Evolutionary conservation across 2,797 vertebrate species (phyloP).

Genomic region (Pipistrellus pygmaeus): DNA sequence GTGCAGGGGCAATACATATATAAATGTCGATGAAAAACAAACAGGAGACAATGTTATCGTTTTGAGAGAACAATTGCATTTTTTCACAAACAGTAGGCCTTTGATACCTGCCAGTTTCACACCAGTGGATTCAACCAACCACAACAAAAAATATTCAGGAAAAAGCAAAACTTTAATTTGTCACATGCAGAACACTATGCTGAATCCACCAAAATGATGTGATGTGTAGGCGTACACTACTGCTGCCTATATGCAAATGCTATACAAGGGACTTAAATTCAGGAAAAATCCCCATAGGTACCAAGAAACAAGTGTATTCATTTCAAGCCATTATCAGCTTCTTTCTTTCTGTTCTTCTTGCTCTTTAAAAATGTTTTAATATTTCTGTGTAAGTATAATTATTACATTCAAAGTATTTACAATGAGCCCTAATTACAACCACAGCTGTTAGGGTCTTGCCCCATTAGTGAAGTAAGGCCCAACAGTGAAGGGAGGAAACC

Average conservation of each 20-base stretch:
- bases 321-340: slow-evolving; percentile 2
- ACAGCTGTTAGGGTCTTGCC: neutral
- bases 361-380: neutral
- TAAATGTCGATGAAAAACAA: neutral
- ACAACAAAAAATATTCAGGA: neutral
- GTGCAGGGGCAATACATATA: rapidly evolving
- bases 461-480: neutral
- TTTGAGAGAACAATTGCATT: neutral
- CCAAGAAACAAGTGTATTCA: neutral
- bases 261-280: neutral
- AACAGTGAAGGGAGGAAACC: neutral
- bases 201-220: neutral
- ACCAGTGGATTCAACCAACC: neutral
- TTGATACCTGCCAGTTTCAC: neutral
- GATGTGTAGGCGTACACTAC: neutral
- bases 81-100: neutral
- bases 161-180: neutral
- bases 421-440: neutral
- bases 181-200: neutral
- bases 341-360: neutral
- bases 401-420: neutral
- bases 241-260: neutral
- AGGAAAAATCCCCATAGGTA: neutral
- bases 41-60: neutral
- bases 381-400: neutral